Percentiles rank a stretch among this genome's conserved stretches.
Evolutionary conservation across 37 sponge, comb jelly and placozoan genomes (phyloP).

Genomic region (Agelas oroides): DNA sequence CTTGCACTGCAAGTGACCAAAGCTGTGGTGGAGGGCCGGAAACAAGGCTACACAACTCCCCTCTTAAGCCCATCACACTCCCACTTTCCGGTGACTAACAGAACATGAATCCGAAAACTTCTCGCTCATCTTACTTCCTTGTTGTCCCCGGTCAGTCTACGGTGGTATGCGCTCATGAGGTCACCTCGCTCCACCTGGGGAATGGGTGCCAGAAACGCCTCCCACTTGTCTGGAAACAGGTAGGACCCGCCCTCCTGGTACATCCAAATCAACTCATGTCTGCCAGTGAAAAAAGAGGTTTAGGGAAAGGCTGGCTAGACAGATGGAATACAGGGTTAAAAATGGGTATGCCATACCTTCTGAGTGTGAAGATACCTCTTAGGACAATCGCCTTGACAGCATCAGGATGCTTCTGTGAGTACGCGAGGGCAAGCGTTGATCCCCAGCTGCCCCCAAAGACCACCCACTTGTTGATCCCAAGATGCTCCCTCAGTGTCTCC

Average conservation of each 20-base stretch:
- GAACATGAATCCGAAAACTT: too few relatives aligned
- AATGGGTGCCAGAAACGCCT: conserved; percentile 54
- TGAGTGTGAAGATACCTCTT: conserved; percentile 63
- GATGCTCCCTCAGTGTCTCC: conserved; percentile 59
- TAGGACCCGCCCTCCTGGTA: conserved; percentile 72
- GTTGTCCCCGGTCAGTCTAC: conserved; percentile 59
- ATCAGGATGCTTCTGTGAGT: conserved; percentile 61
- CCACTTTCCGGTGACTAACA: too few relatives aligned
- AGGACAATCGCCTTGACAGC: conserved; percentile 63
- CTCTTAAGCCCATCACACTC: too few relatives aligned
- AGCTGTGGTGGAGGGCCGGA: too few relatives aligned
- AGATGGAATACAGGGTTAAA: too few relatives aligned
- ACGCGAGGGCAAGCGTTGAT: conserved; percentile 68
- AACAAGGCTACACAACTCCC: too few relatives aligned
- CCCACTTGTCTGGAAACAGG: conserved; percentile 64
- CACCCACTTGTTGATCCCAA: conserved; percentile 61
- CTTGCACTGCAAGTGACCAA: too few relatives aligned
- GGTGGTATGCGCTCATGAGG: conserved; percentile 66
- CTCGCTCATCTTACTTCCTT: conserved; percentile 43
- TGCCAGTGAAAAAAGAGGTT: neutral
- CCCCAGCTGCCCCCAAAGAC: conserved; percentile 86
- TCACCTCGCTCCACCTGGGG: conserved; percentile 70
- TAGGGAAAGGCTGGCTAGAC: too few relatives aligned
- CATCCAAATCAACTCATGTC: conserved; percentile 67
- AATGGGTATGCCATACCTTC: conserved; percentile 61